Evolutionary conservation across 2,888 invertebrate species (phyloP).

Genomic region (Thereva nobilitata): DNA sequence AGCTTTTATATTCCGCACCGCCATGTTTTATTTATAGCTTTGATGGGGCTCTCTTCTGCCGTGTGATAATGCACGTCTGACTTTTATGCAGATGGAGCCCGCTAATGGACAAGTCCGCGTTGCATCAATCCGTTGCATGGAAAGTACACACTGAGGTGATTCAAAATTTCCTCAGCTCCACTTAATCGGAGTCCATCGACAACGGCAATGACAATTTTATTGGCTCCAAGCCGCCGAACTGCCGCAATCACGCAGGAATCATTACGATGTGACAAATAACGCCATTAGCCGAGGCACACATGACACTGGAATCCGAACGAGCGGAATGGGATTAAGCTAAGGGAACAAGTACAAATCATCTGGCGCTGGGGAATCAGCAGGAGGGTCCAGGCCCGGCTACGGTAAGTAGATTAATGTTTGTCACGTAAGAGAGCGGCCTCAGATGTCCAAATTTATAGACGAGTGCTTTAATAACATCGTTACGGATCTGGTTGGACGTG

Average conservation of each 20-base stretch:
- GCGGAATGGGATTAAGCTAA: conserved; percentile 32
- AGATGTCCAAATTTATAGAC: conserved; percentile 38
- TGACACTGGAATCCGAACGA: background rate
- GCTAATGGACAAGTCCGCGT: conserved; percentile 36
- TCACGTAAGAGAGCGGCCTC: conserved; percentile 39
- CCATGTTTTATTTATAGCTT: conserved; percentile 36
- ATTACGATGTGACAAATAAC: conserved; percentile 36
- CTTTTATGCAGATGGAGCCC: conserved; percentile 41
- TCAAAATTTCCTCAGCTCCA: conserved; percentile 30
- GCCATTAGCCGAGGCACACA: conserved; percentile 30
- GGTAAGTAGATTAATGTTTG: conserved; percentile 39
- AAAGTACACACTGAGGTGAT: conserved; percentile 19
- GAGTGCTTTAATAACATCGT: conserved; percentile 38
- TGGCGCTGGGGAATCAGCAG: background rate
- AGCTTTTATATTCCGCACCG: background rate
- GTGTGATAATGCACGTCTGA: conserved; percentile 38
- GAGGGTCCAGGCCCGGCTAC: background rate
- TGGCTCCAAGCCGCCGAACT: conserved; percentile 24
- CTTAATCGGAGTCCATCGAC: conserved; percentile 38
- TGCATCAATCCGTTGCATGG: conserved; percentile 23
- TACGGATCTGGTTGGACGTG: conserved; percentile 35
- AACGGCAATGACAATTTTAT: conserved; percentile 38
- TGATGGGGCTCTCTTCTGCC: conserved; percentile 28
- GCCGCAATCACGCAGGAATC: background rate
- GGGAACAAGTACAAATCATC: conserved; percentile 18